A percentile compares a stretch with the other conserved stretches of the same genome.
Conservation (phyloP, 2,113 vertebrate genomes). For the Dromiciops gliroides region DNA sequence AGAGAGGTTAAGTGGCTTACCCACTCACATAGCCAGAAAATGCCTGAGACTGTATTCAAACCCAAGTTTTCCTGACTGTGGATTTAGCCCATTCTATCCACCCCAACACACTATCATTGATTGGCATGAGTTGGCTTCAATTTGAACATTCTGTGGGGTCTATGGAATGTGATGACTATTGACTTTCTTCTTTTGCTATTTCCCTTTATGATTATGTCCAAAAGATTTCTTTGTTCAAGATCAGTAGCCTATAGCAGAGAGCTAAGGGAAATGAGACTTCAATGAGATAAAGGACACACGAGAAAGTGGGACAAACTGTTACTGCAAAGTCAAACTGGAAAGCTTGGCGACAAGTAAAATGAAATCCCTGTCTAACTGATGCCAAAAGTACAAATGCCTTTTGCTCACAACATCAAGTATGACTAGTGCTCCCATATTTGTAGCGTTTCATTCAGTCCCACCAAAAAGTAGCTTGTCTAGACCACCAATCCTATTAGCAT, state of each 20-base stretch:
- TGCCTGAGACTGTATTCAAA: not conserved
- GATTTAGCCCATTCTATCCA: not conserved
- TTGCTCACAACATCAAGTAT: constrained; percentile 58
- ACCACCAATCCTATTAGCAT: constrained; percentile 54
- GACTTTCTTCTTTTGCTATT: constrained; percentile 5
- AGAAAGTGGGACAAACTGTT: not conserved
- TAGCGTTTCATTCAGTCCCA: constrained; percentile 56
- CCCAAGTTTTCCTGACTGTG: not conserved
- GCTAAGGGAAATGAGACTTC: constrained; percentile 39
- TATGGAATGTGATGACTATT: not conserved
- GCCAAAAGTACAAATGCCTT: constrained; percentile 60
- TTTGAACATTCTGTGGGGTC: not conserved
- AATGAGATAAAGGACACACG: constrained; percentile 32
- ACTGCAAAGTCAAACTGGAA: constrained; percentile 47
- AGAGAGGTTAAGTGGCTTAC: not conserved
- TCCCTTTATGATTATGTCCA: constrained; percentile 33
- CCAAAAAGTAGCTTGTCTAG: constrained; percentile 48
- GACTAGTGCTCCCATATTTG: constrained; percentile 15
- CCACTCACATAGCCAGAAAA: not conserved
- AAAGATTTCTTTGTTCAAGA: constrained; percentile 52
- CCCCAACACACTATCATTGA: not conserved
- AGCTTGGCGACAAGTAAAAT: constrained; percentile 44
- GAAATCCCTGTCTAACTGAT: constrained; percentile 48
- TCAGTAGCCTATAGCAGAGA: constrained; percentile 2
- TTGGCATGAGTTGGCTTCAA: not conserved